Base-by-base conservation (phyloP, 2,888 invertebrate genomes). In the Bombylius major region DNA sequence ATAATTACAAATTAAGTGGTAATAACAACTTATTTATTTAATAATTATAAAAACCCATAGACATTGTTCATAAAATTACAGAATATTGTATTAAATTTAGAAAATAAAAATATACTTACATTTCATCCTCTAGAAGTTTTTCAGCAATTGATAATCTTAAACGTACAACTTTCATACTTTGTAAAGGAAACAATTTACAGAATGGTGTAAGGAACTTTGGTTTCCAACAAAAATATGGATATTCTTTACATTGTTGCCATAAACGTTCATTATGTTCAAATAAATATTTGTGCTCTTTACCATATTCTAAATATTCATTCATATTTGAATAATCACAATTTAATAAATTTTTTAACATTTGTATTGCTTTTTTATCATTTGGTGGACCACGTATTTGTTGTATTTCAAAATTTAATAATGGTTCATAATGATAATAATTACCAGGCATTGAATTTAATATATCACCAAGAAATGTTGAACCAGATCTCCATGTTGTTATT, bases 401-500 rank as follows among this genome's bases (percentile, higher is more conserved):
- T 63, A 91, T 89, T 59, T 86, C 87, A 73, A 86, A 88, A 67
- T 88, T 84, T 58, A 91, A 76, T 59, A 93, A 75, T 42, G 93
- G 93, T 72, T 94, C 93, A 69, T 92, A 93, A 70, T 92, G 91
- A 75, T 92, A 93, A 73, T 81, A 93, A 70, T 87, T 92, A 39
- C 84, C 90, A 23, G 92, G 91, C 69, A 90, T 82, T 34, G 89
- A 80, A 70, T 89, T 89, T 50, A 92, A 70, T 48, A 91, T 81
- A 67, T 91, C 91, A 54, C 91, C 92, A 53, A 93, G 78, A 70
- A 93, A 93, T 44, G 92, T 92, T 31, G 92, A 91, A 7, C 93
- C 93, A 5, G 90, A 89, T 63, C 93, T 79, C 90, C 92, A 93
- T 13, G 89, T 89, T n/a, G 91, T 89, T 58, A 91, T 75, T 62